phyloP scores from a whole-genome alignment of 2,797 vertebrate genomes.

The Columba guinea region DNA sequence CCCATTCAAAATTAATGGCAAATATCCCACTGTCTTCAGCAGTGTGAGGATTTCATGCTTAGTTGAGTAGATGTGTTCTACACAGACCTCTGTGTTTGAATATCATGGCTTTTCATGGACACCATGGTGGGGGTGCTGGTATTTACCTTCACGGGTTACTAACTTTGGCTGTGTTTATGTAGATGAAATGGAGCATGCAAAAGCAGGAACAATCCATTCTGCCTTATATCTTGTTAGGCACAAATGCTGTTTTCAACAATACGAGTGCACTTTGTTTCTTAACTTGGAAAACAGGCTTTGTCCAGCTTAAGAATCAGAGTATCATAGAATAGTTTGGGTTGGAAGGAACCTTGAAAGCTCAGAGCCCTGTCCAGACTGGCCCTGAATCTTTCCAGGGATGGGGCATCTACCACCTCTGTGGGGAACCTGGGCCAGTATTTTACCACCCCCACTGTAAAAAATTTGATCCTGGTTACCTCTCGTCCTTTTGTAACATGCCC shows the following conservation, averaged over 20 bases:
- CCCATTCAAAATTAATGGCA: background rate
- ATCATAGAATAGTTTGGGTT: too few relatives aligned
- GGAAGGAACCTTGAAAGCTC: too few relatives aligned
- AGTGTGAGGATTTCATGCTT: slow-evolving; percentile 10
- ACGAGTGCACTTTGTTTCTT: background rate
- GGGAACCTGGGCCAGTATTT: too few relatives aligned
- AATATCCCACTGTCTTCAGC: background rate
- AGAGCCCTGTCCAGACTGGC: too few relatives aligned
- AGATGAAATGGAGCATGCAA: background rate
- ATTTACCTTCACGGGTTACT: slow-evolving; percentile 38
- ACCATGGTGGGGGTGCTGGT: background rate
- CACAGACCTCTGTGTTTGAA: background rate
- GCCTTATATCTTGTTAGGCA: background rate
- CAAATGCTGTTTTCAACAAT: background rate
- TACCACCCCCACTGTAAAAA: too few relatives aligned
- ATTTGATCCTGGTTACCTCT: too few relatives aligned
- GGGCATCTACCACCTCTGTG: too few relatives aligned
- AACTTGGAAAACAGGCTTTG: background rate
- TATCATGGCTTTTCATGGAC: background rate
- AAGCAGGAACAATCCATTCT: background rate
- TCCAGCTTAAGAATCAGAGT: background rate
- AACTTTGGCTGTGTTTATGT: background rate
- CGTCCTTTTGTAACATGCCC: too few relatives aligned
- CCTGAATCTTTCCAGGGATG: too few relatives aligned
- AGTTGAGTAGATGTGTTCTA: background rate